phyloP scores from a whole-genome alignment of 2,113 vertebrate species.

The Vulpes vulpes region DNA sequence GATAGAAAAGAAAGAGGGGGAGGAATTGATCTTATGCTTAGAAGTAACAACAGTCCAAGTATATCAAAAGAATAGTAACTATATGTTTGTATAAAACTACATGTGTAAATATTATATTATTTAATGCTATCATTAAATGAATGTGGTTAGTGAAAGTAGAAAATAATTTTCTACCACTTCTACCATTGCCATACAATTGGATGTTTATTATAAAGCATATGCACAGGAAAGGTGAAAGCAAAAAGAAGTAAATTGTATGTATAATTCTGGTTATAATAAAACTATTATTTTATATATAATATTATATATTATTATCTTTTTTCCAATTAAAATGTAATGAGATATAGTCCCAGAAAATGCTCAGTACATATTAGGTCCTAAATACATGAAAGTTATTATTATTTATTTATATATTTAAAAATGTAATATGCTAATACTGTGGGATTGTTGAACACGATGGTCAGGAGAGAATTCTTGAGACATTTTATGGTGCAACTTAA shows the following conservation, averaged over 20 bases:
- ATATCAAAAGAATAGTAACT: background rate
- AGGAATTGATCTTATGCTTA: background rate
- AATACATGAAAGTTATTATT: background rate
- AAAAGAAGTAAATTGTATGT: background rate
- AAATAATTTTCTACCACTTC: background rate
- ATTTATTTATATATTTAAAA: background rate
- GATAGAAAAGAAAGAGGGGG: background rate
- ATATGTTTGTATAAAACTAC: no score
- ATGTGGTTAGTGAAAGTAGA: conserved; percentile 1
- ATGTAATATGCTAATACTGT: background rate
- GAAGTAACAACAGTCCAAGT: background rate
- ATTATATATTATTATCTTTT: background rate
- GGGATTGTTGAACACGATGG: background rate
- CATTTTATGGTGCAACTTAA: background rate
- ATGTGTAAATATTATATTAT: background rate
- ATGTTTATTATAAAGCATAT: background rate
- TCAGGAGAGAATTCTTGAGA: background rate
- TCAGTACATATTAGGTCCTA: background rate
- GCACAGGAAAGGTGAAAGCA: conserved; percentile 14
- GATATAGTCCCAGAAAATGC: background rate
- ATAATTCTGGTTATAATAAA: no score
- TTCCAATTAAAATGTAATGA: background rate
- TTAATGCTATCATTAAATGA: conserved; percentile 22
- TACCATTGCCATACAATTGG: background rate
- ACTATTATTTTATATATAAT: no score